Evolutionary conservation across 2,797 vertebrate species (phyloP).

Genomic region (Pachyuromys duprasi): DNA sequence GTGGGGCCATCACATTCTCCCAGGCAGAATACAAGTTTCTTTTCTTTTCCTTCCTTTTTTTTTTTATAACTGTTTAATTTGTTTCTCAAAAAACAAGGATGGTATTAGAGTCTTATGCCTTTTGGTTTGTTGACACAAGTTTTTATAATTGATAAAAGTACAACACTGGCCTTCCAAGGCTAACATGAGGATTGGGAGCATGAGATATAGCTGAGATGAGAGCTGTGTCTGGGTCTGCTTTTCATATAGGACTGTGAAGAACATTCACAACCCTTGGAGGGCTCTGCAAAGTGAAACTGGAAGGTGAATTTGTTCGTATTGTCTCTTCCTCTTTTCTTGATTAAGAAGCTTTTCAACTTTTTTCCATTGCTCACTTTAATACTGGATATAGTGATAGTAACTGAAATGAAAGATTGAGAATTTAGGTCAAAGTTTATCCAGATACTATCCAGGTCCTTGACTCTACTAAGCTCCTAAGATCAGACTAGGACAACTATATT

Average conservation of each 20-base stretch:
- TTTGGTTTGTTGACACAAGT: not conserved
- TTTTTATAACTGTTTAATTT: constrained; percentile 1
- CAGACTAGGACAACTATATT: not conserved
- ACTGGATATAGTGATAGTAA: not conserved
- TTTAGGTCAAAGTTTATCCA: not conserved
- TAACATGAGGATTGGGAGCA: fast-evolving
- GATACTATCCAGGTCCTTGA: too few species aligned
- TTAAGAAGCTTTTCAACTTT: not conserved
- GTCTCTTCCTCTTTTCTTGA: not conserved
- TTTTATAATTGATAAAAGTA: not conserved
- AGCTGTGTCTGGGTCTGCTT: not conserved
- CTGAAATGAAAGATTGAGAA: not conserved
- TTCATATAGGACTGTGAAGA: not conserved
- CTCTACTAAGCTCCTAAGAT: not conserved
- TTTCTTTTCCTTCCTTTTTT: constrained; percentile 54
- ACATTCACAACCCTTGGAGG: not conserved
- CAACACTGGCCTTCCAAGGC: not conserved
- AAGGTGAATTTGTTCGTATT: not conserved
- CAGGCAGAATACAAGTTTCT: not conserved
- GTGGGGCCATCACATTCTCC: not conserved
- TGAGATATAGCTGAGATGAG: fast-evolving
- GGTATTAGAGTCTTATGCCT: not conserved
- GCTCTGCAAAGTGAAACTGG: fast-evolving
- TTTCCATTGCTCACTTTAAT: not conserved
- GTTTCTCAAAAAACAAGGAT: not conserved